Base-by-base conservation (phyloP, 2,797 vertebrate genomes). In the Acanthopagrus latus region DNA sequence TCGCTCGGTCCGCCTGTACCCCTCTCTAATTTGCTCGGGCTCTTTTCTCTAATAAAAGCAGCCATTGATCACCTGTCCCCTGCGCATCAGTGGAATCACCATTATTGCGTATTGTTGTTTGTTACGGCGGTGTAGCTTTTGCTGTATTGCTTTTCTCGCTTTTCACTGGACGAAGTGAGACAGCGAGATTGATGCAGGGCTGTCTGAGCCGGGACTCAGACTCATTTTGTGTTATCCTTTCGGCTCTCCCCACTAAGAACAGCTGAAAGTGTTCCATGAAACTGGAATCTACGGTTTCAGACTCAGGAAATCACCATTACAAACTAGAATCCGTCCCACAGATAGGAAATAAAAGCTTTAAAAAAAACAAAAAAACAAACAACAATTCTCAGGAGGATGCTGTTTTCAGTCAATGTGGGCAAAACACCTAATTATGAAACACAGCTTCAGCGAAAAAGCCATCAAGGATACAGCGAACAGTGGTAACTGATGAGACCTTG, bases 61-160 rank as follows among this genome's bases (percentile, higher is more conserved):
- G 56, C 56, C 89, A 92, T 92, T 78, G 89, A 93, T 91, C 88
- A 90, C 62, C 85, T 91, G 91, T 87, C 88, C 43, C 29, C 65
- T 46, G 67, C 57, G 70, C 72, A 85, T 91, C 88, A 86, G 75
- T 56, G n/a, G 47, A 82, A 81, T 85, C 70, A 56, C 76, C 82
- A 71, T 83, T 90, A 84, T 86, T 89, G 60, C 4, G 51, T 64
- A 57, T 57, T 17, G 51, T 63, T 88, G 72, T 75, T 75, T 89
- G 79, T 70, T 80, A 69, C 62, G 55, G 57, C 14, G 57, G 46
- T 62, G 63, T 63, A 64, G 76, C 58, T 25, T 68, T 81, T 47
- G 65, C 65, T 68, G 76, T 65, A 47, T 55, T 55, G 78, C 62
- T 74, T 33, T 1, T 12, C 57, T 41, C 0, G 41, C 60, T 65